A percentile compares a stretch with the other conserved stretches of the same genome.
Conservation (phyloP, 2,113 vertebrate genomes). For the Hippopotamus amphibius region DNA sequence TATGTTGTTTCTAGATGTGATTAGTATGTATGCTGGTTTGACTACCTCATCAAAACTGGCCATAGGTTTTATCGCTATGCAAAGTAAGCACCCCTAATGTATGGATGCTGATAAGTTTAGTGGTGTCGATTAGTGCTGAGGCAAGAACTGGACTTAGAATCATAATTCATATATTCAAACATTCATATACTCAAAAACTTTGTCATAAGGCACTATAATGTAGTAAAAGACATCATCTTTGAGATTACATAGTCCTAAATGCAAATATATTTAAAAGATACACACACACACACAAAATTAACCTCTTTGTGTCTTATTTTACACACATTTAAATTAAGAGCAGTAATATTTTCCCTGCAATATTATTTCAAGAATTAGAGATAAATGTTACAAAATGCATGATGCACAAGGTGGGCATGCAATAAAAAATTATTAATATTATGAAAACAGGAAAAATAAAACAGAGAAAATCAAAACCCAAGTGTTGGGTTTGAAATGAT, state of each 20-base stretch:
- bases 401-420: not conserved
- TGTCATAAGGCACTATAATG: not conserved
- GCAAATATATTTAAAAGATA: not conserved
- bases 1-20: not conserved
- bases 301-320: not conserved
- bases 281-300: not conserved
- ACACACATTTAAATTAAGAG: not conserved
- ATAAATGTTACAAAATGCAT: not conserved
- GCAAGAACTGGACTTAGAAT: not conserved
- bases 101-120: not conserved
- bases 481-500: not conserved
- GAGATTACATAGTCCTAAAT: not conserved
- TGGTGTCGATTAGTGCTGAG: not conserved
- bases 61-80: not conserved
- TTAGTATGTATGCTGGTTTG: not conserved
- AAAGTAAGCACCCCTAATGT: not conserved
- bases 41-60: not conserved
- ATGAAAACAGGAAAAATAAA: not conserved
- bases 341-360: not conserved
- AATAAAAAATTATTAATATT: not conserved
- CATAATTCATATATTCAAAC: not conserved
- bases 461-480: not conserved
- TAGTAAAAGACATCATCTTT: not conserved
- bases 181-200: not conserved
- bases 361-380: not conserved